phyloP scores from a whole-genome alignment of 64 coral and sea anemone species.

The Stylophora pistillata region DNA sequence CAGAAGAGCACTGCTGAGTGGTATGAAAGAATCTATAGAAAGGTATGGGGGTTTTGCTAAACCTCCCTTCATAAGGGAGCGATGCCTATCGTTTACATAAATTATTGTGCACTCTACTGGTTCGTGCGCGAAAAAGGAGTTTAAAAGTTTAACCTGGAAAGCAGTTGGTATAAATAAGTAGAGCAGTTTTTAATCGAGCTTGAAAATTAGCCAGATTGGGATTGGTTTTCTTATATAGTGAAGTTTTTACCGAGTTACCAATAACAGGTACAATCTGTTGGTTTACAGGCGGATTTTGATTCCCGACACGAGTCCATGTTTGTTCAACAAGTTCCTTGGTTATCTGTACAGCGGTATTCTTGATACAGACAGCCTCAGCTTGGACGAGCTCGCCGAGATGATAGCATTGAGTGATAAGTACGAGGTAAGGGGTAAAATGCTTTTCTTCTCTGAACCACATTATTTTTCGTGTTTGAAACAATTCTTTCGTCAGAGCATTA shows the following conservation, averaged over 20 bases:
- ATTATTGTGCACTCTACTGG: too few relatives aligned
- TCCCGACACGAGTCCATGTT: slow-evolving; percentile 64
- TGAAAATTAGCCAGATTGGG: too few relatives aligned
- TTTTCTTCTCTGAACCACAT: neutral
- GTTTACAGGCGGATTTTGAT: slow-evolving; percentile 77
- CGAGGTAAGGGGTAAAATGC: slow-evolving; percentile 47
- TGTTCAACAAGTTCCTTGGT: slow-evolving; percentile 76
- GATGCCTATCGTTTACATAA: too few relatives aligned
- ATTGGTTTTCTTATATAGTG: neutral
- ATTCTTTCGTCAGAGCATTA: too few relatives aligned
- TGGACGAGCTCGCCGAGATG: slow-evolving; percentile 72
- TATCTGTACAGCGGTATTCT: slow-evolving; percentile 77
- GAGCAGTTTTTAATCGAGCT: too few relatives aligned
- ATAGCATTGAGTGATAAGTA: slow-evolving; percentile 85
- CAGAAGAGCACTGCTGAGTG: slow-evolving; percentile 85
- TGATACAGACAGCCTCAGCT: slow-evolving; percentile 52
- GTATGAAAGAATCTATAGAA: slow-evolving; percentile 99
- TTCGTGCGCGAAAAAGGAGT: too few relatives aligned
- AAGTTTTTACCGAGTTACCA: neutral
- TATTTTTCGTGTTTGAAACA: too few relatives aligned
- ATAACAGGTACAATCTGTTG: neutral
- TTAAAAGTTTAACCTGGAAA: too few relatives aligned
- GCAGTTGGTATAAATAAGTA: too few relatives aligned
- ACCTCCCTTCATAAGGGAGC: neutral
- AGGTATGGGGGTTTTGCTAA: slow-evolving; percentile 29